A percentile compares a stretch with the other conserved stretches of the same genome.
phyloP scores from a whole-genome alignment of 2,113 vertebrate genomes.

The Sarotherodon lohbergeri region DNA sequence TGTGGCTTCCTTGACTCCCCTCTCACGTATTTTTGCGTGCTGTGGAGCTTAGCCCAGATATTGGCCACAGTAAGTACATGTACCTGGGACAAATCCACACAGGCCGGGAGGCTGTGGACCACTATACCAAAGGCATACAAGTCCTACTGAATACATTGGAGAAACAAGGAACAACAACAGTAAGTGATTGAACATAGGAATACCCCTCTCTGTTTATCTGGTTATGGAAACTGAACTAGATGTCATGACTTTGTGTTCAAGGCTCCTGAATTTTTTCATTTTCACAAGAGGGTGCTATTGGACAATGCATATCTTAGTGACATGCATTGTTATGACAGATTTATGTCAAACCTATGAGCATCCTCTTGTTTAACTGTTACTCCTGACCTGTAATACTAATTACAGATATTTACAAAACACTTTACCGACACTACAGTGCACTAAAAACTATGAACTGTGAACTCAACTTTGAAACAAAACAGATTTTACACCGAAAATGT shows the following conservation, averaged over 20 bases:
- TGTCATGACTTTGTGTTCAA: background rate
- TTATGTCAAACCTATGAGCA: background rate
- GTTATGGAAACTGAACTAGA: background rate
- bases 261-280: background rate
- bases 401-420: background rate
- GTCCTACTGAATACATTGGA: conserved; percentile 67
- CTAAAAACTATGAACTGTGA: background rate
- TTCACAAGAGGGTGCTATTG: conserved; percentile 52
- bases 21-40: conserved; percentile 67
- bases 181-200: conserved; percentile 24
- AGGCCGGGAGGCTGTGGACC: conserved; percentile 69
- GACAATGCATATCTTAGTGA: background rate
- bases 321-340: background rate
- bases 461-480: background rate
- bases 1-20: conserved; percentile 62
- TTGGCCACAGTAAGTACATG: conserved; percentile 80
- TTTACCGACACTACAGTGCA: background rate
- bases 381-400: background rate
- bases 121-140: conserved; percentile 75
- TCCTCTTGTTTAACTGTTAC: background rate
- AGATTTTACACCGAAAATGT: background rate
- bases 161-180: conserved; percentile 47
- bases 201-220: background rate
- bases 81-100: conserved; percentile 78
- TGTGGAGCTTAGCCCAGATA: conserved; percentile 74